These are phyloP conservation scores for Potamilus streckersoni DNA, from an alignment of 1,140 invertebrate species.

Conservation along the genomic window DNA sequence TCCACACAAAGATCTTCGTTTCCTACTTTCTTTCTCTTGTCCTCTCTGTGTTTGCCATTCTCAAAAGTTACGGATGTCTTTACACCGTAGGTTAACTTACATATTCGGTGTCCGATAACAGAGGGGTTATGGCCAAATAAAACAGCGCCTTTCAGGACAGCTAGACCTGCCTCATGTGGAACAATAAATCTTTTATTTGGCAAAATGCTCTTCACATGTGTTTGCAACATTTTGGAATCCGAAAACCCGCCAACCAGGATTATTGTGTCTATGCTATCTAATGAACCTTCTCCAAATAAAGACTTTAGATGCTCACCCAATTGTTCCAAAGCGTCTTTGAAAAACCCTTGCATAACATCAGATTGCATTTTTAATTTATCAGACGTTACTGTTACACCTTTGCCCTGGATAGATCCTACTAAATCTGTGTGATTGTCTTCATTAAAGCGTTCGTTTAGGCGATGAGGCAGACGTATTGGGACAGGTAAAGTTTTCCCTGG, in stretches of 20 bases:
- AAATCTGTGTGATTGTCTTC: too few relatives aligned
- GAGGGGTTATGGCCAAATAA: constrained; percentile 13
- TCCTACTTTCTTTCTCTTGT: background rate
- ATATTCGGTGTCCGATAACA: background rate
- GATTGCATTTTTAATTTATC: too few relatives aligned
- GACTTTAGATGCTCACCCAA: too few relatives aligned
- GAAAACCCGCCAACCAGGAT: constrained; percentile 22
- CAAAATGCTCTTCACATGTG: background rate
- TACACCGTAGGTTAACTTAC: constrained; percentile 19
- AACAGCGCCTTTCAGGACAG: constrained; percentile 7
- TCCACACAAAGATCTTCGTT: background rate
- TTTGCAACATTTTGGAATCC: constrained; percentile 7
- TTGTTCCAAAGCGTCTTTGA: too few relatives aligned
- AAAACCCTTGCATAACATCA: too few relatives aligned
- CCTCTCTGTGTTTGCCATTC: background rate
- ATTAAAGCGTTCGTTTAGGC: too few relatives aligned
- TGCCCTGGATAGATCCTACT: too few relatives aligned
- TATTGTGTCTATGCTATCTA: background rate
- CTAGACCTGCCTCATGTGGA: background rate
- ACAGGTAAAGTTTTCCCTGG: too few relatives aligned
- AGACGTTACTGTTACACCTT: too few relatives aligned
- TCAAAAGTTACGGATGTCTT: background rate
- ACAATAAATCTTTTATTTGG: constrained; percentile 1
- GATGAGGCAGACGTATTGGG: too few relatives aligned
- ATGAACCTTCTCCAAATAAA: too few relatives aligned